phyloP scores from a whole-genome alignment of 2,113 vertebrate species.

The Siniperca knerii region DNA sequence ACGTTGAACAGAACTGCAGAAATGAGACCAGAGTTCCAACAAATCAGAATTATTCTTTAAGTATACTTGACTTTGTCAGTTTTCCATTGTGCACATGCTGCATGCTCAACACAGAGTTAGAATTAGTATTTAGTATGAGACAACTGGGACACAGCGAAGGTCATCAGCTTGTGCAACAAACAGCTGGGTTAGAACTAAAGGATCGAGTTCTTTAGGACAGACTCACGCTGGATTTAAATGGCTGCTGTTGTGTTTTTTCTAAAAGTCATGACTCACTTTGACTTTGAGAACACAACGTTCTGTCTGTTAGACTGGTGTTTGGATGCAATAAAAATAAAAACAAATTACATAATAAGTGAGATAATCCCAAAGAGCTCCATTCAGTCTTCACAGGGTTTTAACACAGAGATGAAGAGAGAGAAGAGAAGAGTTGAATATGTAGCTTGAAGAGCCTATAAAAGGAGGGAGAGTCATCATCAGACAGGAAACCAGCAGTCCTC shows the following conservation, averaged over 20 bases:
- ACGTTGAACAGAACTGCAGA: not conserved
- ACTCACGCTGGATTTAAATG: not conserved
- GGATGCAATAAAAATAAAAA: not conserved
- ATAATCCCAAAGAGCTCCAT: not conserved
- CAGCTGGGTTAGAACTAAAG: not conserved
- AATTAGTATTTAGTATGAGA: not conserved
- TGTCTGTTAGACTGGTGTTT: not conserved
- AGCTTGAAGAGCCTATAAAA: conserved; percentile 6
- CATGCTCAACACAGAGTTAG: too few species aligned
- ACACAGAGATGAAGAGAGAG: not conserved
- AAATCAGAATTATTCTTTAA: not conserved
- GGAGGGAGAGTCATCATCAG: conserved; percentile 49
- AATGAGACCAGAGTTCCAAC: not conserved
- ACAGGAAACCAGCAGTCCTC: conserved; percentile 71
- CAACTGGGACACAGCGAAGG: not conserved
- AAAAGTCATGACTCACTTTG: not conserved
- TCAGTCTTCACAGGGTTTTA: not conserved
- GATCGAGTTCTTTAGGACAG: not conserved
- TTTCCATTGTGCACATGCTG: too few species aligned
- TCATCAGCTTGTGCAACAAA: not conserved
- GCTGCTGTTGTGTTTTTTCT: not conserved
- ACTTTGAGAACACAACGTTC: not conserved
- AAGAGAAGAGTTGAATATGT: not conserved
- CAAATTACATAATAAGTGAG: conserved; percentile 13
- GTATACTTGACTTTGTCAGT: not conserved